phyloP scores from a whole-genome alignment of 2,113 vertebrate species.

The Pelodiscus sinensis region DNA sequence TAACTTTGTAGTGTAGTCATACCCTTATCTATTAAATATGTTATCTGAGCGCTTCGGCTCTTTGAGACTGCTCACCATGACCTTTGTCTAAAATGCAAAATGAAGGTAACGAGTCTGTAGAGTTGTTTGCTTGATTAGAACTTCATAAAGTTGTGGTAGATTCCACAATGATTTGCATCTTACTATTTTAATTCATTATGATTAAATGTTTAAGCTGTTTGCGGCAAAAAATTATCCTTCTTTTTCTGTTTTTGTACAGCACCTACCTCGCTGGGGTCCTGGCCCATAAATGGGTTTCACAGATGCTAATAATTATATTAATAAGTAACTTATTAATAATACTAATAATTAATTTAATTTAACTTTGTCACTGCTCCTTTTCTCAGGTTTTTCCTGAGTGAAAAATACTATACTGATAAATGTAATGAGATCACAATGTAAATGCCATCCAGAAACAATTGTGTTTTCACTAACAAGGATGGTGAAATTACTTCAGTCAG shows the following conservation, averaged over 20 bases:
- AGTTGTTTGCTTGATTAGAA: slow-evolving; percentile 18
- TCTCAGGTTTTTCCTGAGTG: neutral
- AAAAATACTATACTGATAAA: neutral
- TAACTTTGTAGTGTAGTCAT: too few species aligned
- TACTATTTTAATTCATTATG: slow-evolving; percentile 15
- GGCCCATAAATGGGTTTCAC: slow-evolving; percentile 24
- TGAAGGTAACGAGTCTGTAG: slow-evolving; percentile 4
- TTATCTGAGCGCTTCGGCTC: neutral
- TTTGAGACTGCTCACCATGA: neutral
- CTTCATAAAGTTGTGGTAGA: slow-evolving; percentile 8
- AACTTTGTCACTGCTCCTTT: slow-evolving; percentile 17
- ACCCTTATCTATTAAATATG: neutral
- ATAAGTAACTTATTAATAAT: neutral
- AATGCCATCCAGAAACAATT: slow-evolving; percentile 27
- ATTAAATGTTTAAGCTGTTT: slow-evolving; percentile 37
- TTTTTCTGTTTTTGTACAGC: slow-evolving; percentile 29
- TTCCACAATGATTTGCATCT: neutral
- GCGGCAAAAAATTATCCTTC: slow-evolving; percentile 23
- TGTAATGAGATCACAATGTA: neutral
- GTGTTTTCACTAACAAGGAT: slow-evolving; percentile 30
- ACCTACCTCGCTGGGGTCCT: slow-evolving; percentile 15
- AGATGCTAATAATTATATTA: neutral
- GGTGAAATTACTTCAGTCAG: neutral
- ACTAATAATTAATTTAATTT: neutral
- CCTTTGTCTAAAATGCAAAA: slow-evolving; percentile 35